Conservation (phyloP, 2,113 vertebrate genomes). For the Nerophis ophidion region DNA sequence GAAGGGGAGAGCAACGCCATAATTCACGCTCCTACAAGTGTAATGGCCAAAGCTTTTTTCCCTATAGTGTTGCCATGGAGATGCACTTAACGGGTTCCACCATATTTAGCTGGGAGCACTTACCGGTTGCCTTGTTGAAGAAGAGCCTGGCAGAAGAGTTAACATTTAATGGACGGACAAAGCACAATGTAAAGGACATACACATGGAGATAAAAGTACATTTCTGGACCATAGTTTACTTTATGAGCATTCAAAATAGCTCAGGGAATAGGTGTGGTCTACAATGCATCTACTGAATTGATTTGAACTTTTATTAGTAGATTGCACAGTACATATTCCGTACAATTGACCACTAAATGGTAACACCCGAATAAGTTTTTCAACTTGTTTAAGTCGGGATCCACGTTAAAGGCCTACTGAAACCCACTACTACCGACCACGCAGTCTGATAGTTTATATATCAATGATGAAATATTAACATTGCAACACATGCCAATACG, state of each 20-base stretch:
- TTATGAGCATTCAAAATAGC: background rate
- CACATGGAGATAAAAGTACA: background rate
- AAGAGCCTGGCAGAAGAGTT: background rate
- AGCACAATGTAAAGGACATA: background rate
- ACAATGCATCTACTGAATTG: no score
- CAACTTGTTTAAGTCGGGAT: no score
- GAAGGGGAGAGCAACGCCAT: background rate
- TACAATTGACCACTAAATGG: no score
- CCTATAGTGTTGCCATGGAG: background rate
- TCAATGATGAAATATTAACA: no score
- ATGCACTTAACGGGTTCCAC: conserved; percentile 1
- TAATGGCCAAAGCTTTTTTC: background rate
- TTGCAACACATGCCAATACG: no score
- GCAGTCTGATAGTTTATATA: no score
- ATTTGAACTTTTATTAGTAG: no score
- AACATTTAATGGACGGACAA: background rate
- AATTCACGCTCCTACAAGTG: background rate
- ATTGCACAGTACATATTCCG: no score
- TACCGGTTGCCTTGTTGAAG: background rate
- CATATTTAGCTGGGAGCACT: background rate
- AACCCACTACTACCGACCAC: no score
- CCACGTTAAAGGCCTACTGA: no score
- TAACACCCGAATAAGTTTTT: no score
- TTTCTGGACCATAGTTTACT: background rate
- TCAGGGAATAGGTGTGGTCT: no score